Base-by-base conservation (phyloP, 2,888 invertebrate species). In the Rhingia rostrata region DNA sequence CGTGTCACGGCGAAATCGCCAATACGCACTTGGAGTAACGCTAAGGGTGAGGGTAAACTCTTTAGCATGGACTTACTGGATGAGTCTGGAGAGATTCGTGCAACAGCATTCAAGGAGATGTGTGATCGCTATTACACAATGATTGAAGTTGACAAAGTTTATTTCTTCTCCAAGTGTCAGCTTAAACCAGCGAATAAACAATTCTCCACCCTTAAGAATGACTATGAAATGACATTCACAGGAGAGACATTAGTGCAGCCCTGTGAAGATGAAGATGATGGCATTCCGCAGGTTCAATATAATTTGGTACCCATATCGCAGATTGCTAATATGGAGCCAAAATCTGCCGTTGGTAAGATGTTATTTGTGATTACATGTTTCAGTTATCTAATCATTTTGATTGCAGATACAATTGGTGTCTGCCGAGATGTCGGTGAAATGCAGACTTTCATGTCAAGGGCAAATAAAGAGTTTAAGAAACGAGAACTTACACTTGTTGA, bases 131-230 rank as follows among this genome's bases (percentile, higher is more conserved):
- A 94, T 90, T 98, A 95, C 90, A 96, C 97, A 88, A 93, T 96
- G 92, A 93, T 99, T 87, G 96, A 99, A 93, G 95, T 97, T 0
- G 95, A 96, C 88, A 95, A 95, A 91, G 94, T 98, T 0, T 99
- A 98, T 90, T 97, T 94, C 90, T 94, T 99, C 82, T 95, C 96
- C 54, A 95, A 95, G 83, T 97, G 96, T 86, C 93, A 93, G 54
- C 91, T 99, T n/a, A 99, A 99, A 90, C 94, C 96, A 1, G 99
- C 99, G 0, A 99, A 99, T 91, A 98, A 98, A 89, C 95, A 96
- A 89, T 99, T 93, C 91, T 93, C 94, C 39, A 93, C 93, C 43
- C 91, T 98, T 5, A 96, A 96, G 87, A 98, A 99, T 90, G 99
- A 99, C 90, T 99, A 99, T 89, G 99, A 99, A 91, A 96, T 99